Evolutionary conservation across 2,113 vertebrate species (phyloP).

Genomic region (Prionailurus viverrinus): DNA sequence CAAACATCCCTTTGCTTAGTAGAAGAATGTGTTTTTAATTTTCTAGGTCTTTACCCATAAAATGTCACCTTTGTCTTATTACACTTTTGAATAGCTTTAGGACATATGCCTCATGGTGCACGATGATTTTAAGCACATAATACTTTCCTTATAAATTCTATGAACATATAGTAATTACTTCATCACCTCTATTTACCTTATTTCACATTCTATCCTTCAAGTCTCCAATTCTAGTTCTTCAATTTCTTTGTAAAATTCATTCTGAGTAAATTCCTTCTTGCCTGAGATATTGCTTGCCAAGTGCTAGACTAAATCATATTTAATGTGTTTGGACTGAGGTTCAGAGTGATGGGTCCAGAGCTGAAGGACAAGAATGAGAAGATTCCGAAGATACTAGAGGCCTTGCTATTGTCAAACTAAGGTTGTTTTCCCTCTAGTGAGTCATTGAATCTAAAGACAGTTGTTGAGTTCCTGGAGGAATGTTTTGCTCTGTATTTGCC

Average conservation of each 20-base stretch:
- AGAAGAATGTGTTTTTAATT: not conserved
- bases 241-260: constrained; percentile 1
- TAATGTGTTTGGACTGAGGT: not conserved
- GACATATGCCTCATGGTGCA: not conserved
- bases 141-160: not conserved
- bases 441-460: too few relatives aligned
- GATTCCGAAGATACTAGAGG: too few relatives aligned
- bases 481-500: too few relatives aligned
- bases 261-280: not conserved
- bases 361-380: too few relatives aligned
- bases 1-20: not conserved
- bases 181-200: not conserved
- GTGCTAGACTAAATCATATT: not conserved
- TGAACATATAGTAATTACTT: not conserved
- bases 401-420: too few relatives aligned
- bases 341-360: too few relatives aligned
- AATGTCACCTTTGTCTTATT: not conserved
- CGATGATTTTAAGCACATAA: not conserved
- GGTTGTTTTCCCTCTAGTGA: too few relatives aligned
- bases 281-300: not conserved
- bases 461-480: too few relatives aligned
- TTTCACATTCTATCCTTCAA: not conserved
- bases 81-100: not conserved
- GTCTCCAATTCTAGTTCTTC: not conserved
- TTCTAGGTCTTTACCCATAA: not conserved